Base-by-base conservation (phyloP, 1,140 invertebrate species). In the Andrena cerasifolii region DNA sequence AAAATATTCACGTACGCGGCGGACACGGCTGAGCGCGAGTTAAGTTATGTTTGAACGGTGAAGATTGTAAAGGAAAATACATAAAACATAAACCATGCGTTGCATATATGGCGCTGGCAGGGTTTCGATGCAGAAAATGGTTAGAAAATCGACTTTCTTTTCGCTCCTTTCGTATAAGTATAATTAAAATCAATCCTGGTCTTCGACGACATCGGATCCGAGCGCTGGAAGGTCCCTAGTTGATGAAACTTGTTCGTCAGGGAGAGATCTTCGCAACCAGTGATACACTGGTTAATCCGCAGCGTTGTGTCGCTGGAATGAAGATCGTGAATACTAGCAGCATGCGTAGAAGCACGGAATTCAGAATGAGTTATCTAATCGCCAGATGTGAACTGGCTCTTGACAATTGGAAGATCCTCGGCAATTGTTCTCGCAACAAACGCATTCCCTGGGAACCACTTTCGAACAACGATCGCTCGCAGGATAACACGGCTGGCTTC, bases 381-480 rank as follows among this genome's bases (percentile, higher is more conserved):
- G 72, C 54, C 21, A 66, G 61, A 74, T 66, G 72, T 66, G 72
- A 74, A 74, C 49, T 74, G 72, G 62, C 72, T 74, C 72, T 74
- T 56, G 72, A 74, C 72, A 74, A 74, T 74, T 74, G 72, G 72
- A 74, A 74, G 72, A 74, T 74, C 21, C 72, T 24, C 58, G 49
- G 14, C 18, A 21, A 74, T 56, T 74, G 61, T 74, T 66, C 61
- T 18, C n/a, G n/a, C 14, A 66, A 74, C 49, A 74, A 56, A 66
- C 49, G n/a, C 47, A 6, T 2, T 0, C 16, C 47, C 47, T 74
- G 72, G 49, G 72, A 74, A 66, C 14, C 28, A n/a, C 49, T 74
- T 56, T 74, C 49, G 14, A 74, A 66, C 18, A 74, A 66, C 26
- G 72, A 66, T 65, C 62, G 49, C 43, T 74, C 61, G 6, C 61